Base-by-base conservation (phyloP, 2,888 invertebrate species). In the Drosophila longiperda region DNA sequence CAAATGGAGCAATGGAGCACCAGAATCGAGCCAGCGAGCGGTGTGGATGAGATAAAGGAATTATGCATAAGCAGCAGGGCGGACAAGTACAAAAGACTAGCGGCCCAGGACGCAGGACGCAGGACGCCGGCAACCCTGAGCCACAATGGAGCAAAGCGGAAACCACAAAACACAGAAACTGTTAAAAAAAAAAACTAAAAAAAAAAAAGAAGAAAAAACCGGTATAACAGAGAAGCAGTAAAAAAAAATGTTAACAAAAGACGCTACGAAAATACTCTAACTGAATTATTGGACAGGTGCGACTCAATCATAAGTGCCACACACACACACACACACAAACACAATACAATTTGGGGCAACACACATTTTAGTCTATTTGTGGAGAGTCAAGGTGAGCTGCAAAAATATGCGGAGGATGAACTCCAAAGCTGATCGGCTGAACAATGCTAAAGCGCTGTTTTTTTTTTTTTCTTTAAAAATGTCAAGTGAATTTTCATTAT, bases 21-120 rank as follows among this genome's bases (percentile, higher is more conserved):
- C 26, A 26, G 26, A 26, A 40, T 29, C 36, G 40, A 59, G 36
- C 66, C 33, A 61, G 73, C 65, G 45, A 61, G 69, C 62, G 64
- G 74, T 66, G 71, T 68, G 73, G 71, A 58, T 70, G 81, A 85
- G 84, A 85, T 85, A 85, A 85, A 85, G 83, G 84, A 87, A 87
- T 85, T 85, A 87, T 87, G 88, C 80, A 85, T 83, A 81, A 85
- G 85, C 85, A 78, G 71, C 71, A 32, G 20, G 32, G 42, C 32
- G 29, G 70, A 73, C 65, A 55, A 11, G 54, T 20, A 60, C 26
- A 83, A 75, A 84, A 74, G 81, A 66, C 72, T 60, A 49, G 68
- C 65, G 55, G 69, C 33, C 57, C 61, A 42, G 70, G 63, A 69
- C 42, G 53, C 63, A 67, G 64, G 60, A 63, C 66, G 42, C 54